Conservation (phyloP, 2,113 vertebrate species). For the Vidua macroura region DNA sequence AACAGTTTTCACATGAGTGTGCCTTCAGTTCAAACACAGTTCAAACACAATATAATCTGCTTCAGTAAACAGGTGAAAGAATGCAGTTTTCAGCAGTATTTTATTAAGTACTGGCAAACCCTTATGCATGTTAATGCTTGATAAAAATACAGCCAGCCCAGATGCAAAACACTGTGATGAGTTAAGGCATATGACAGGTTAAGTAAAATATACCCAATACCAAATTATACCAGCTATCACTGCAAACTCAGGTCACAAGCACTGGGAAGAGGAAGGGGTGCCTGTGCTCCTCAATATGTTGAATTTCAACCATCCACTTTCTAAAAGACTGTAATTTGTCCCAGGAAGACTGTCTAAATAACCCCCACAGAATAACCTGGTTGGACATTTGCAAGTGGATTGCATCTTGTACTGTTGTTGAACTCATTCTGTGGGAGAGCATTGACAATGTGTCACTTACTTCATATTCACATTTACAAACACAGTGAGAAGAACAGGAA, state of each 20-base stretch:
- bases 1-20: slow-evolving; percentile 22
- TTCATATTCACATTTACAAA: background rate
- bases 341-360: background rate
- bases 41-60: slow-evolving; percentile 39
- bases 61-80: slow-evolving; percentile 14
- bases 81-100: slow-evolving; percentile 28
- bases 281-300: background rate
- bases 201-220: background rate
- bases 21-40: slow-evolving; percentile 43
- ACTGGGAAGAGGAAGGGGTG: background rate
- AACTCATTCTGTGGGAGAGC: background rate
- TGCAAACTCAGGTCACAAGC: background rate
- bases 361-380: background rate
- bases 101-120: slow-evolving; percentile 17
- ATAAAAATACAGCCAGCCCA: background rate
- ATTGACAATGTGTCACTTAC: background rate
- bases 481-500: background rate
- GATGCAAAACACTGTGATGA: background rate
- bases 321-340: background rate
- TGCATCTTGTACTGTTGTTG: background rate
- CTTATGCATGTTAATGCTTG: slow-evolving; percentile 16
- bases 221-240: background rate
- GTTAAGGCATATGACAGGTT: background rate
- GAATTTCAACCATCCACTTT: background rate
- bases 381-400: background rate